A percentile compares a stretch with the other conserved stretches of the same genome.
phyloP scores from a whole-genome alignment of 2,797 vertebrate genomes.

The Parotocinclus haroldoi region DNA sequence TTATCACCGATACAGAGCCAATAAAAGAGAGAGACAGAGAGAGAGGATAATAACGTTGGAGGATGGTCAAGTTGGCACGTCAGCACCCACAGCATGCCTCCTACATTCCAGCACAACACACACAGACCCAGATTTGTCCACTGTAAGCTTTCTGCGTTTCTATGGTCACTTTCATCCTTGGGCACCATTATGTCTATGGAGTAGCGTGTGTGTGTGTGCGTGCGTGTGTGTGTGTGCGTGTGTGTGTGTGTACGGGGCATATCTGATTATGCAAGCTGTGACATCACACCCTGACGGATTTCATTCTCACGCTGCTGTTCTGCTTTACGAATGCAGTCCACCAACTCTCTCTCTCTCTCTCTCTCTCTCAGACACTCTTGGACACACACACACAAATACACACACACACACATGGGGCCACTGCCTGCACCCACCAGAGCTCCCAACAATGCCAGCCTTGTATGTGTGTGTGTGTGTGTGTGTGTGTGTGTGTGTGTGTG shows the following conservation, averaged over 20 bases:
- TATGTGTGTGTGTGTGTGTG: background rate
- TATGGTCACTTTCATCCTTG: too few species aligned
- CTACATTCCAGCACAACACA: conserved; percentile 34
- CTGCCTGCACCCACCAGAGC: background rate
- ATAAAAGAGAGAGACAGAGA: background rate
- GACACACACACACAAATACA: too few species aligned
- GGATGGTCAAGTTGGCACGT: conserved; percentile 32
- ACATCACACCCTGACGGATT: background rate
- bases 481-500: background rate
- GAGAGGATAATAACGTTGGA: background rate
- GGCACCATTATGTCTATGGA: too few species aligned
- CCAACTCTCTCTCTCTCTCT: background rate
- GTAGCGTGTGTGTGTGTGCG: too few species aligned
- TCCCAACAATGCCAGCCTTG: background rate
- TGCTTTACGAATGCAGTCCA: background rate
- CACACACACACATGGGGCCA: background rate
- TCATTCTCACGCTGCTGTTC: background rate
- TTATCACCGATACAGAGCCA: too few species aligned
- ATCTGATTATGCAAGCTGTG: conserved; percentile 1
- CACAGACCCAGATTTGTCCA: conserved; percentile 1
- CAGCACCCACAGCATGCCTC: conserved; percentile 19
- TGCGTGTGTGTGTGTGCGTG: background rate
- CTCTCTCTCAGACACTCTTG: too few species aligned
- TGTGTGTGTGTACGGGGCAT: background rate
- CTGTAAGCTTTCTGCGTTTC: too few species aligned